Evolutionary conservation across 1,140 invertebrate genomes (phyloP), one percentile per base, ranked within the genome.

Genomic region (Drosophila azteca): DNA sequence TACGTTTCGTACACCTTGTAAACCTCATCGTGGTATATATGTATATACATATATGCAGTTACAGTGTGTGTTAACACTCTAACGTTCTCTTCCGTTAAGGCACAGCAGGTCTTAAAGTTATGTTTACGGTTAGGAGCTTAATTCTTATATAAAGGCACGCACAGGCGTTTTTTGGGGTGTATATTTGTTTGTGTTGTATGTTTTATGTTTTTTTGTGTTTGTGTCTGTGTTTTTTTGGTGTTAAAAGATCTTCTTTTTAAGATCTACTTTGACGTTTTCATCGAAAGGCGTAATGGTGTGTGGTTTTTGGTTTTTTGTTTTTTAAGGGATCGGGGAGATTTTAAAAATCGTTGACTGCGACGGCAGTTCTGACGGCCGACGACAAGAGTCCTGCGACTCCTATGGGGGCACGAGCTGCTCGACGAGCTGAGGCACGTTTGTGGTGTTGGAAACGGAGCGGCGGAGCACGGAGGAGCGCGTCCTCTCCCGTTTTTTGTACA

Each of bases 381-480:
- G 43, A 48, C 59, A 53, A 53, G 44, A 31, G 17, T 53, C 51
- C 51, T 53, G 51, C 26, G 60, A 45, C 41, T 63, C 35, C 64
- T 63, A 66, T 55, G 49, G 51, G 53, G 15, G 24, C 20, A 67
- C 78, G 74, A 60, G 50, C 77, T 82, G 76, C 78, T 67, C 87
- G 76, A 57, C 85, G 85, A 85, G 81, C 77, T 87, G 87, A 90
- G 87, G 87, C 87, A 88, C 83, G 83, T 88, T 88, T 88, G 83
- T 88, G 83, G 79, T 88, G 83, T 39, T 84, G 57, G 60, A 49
- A 71, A 84, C 82, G 82, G 72, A 67, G 72, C 77, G 67, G 49
- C 76, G 35, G 17, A 20, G 35, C 35, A 39, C 35, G 35, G 64
- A 62, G 63, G 62, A 72, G 54, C 69, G 64, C 74, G 70, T 61